A percentile compares a stretch with the other conserved stretches of the same genome.
phyloP scores from a whole-genome alignment of 1,140 invertebrate species.

The Oedothorax gibbosus region DNA sequence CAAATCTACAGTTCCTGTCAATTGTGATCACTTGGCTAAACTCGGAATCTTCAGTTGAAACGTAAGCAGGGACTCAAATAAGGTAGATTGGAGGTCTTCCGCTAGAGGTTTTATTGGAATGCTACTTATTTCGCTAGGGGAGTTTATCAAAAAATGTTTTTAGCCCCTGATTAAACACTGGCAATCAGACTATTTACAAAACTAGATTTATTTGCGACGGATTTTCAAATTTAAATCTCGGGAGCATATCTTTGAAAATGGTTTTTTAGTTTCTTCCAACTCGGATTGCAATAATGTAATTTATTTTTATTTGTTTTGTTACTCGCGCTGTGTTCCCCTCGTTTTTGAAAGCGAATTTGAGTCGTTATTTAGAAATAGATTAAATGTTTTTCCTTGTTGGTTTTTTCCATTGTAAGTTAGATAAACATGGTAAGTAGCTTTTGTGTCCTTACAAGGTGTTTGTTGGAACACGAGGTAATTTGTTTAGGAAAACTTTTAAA shows the following conservation, averaged over 20 bases:
- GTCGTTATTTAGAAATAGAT: constrained; percentile 22
- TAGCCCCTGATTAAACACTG: constrained; percentile 46
- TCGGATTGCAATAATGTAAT: constrained; percentile 34
- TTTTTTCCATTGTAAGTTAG: neutral
- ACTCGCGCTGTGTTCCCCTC: constrained; percentile 1
- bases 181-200: constrained; percentile 42
- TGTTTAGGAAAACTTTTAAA: too few species aligned
- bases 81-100: constrained; percentile 15
- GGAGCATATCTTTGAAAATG: constrained; percentile 37
- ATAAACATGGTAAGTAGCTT: too few species aligned
- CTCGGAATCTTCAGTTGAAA: constrained; percentile 23
- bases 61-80: constrained; percentile 17
- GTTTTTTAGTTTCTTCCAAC: constrained; percentile 18
- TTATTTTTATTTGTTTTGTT: constrained; percentile 33
- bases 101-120: neutral
- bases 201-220: constrained; percentile 30
- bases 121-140: neutral
- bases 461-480: too few species aligned
- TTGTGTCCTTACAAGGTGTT: too few species aligned
- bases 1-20: constrained; percentile 37
- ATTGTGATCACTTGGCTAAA: constrained; percentile 17
- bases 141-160: constrained; percentile 52
- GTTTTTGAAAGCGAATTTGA: constrained; percentile 18
- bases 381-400: constrained; percentile 3
- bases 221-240: constrained; percentile 39